Conservation (phyloP, 2,113 vertebrate genomes). For the Corythornis madagascariensis region DNA sequence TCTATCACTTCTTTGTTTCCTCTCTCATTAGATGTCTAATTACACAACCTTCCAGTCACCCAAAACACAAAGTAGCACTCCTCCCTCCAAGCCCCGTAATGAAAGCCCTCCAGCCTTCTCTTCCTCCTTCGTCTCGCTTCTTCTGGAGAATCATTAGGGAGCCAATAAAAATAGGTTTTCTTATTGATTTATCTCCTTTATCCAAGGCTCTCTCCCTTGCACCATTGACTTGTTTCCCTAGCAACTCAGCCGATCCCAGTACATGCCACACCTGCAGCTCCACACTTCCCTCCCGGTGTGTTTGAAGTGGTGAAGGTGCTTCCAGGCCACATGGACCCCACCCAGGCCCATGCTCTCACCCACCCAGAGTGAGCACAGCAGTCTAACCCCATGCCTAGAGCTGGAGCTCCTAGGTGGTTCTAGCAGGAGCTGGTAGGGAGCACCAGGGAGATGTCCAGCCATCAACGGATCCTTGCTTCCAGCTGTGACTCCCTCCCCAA, state of each 20-base stretch:
- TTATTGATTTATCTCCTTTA: slow-evolving; percentile 82
- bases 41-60: slow-evolving; percentile 31
- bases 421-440: neutral
- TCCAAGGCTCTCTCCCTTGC: slow-evolving; percentile 68
- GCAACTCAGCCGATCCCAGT: slow-evolving; percentile 70
- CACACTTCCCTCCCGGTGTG: neutral
- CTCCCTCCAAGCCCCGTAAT: slow-evolving; percentile 24
- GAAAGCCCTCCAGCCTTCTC: slow-evolving; percentile 46
- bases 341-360: neutral
- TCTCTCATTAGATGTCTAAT: neutral
- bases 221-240: slow-evolving; percentile 77
- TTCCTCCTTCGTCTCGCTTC: slow-evolving; percentile 50
- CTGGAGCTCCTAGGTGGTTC: neutral
- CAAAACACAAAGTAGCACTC: slow-evolving; percentile 1
- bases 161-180: slow-evolving; percentile 79
- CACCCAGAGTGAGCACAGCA: neutral
- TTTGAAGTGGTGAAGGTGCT: neutral
- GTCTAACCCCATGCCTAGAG: neutral
- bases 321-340: neutral
- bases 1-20: neutral
- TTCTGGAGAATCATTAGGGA: slow-evolving; percentile 75
- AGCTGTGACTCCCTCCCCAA: neutral
- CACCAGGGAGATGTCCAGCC: neutral
- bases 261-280: slow-evolving; percentile 60
- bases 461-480: neutral